Conservation (phyloP, 2,797 vertebrate species). For the Sciurus carolinensis region DNA sequence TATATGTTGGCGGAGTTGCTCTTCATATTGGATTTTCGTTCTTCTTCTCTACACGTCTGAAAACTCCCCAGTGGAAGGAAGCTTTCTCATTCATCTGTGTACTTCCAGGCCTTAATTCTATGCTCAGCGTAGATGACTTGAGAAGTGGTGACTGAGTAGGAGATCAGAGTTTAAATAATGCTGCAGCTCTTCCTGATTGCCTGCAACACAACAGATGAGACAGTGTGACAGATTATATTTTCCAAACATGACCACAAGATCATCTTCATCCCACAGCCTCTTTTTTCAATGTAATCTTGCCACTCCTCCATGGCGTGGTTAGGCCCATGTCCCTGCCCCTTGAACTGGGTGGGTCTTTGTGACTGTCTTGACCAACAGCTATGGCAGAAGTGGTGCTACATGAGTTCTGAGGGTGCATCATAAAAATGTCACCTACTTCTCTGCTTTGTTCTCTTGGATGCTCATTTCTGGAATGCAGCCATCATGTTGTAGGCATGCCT, state of each 20-base stretch:
- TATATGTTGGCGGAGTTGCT: conserved; percentile 1
- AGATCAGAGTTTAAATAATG: neutral
- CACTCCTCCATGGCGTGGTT: neutral
- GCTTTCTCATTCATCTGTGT: conserved; percentile 64
- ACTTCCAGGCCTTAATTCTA: neutral
- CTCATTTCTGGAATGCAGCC: neutral
- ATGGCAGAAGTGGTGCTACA: neutral
- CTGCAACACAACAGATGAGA: neutral
- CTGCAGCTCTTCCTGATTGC: neutral
- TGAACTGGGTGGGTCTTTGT: neutral
- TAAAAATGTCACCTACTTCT: neutral
- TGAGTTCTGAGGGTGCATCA: conserved; percentile 1
- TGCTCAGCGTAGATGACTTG: neutral
- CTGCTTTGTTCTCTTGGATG: neutral
- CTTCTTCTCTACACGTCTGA: conserved; percentile 48
- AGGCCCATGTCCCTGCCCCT: neutral
- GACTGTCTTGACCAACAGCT: neutral
- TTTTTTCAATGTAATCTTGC: neutral
- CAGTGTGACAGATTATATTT: neutral
- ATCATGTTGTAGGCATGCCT: neutral
- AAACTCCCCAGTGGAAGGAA: neutral
- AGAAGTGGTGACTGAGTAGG: neutral
- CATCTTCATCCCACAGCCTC: neutral
- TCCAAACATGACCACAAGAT: neutral
- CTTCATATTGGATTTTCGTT: conserved; percentile 49